Evolutionary conservation across 2,888 invertebrate species (phyloP).

Genomic region (Hypselothyrea guttata): DNA sequence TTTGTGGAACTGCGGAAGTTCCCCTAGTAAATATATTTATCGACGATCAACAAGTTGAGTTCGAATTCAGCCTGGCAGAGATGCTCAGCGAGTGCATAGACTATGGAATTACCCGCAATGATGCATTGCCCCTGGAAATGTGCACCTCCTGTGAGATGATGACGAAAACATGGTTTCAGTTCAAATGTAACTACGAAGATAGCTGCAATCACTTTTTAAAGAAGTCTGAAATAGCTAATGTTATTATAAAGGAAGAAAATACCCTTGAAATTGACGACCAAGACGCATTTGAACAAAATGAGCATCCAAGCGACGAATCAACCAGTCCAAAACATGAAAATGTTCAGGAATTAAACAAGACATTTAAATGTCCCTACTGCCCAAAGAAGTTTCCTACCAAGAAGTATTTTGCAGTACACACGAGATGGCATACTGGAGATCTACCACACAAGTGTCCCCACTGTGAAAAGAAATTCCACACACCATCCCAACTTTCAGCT

Average conservation of each 20-base stretch:
- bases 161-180: conserved; percentile 59
- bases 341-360: no score
- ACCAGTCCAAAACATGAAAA: no score
- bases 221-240: neutral
- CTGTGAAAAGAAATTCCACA: conserved; percentile 81
- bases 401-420: no score
- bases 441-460: conserved; percentile 84
- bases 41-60: conserved; percentile 1
- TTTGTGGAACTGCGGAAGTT: conserved; percentile 45
- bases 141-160: conserved; percentile 64
- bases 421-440: conserved; percentile 83
- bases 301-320: no score
- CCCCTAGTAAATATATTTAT: conserved; percentile 50
- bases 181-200: conserved; percentile 71
- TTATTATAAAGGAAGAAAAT: neutral
- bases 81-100: conserved; percentile 62
- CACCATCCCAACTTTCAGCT: conserved; percentile 26
- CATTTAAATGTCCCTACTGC: no score
- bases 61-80: conserved; percentile 39
- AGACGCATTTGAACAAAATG: no score
- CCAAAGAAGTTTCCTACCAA: no score
- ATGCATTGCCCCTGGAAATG: conserved; percentile 65
- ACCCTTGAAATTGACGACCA: neutral
- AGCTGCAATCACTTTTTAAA: conserved; percentile 56
- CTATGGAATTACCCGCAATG: conserved; percentile 34